These are phyloP conservation scores for Drosophila teissieri DNA, from an alignment of 1,140 invertebrate species.

Conservation along the genomic window DNA sequence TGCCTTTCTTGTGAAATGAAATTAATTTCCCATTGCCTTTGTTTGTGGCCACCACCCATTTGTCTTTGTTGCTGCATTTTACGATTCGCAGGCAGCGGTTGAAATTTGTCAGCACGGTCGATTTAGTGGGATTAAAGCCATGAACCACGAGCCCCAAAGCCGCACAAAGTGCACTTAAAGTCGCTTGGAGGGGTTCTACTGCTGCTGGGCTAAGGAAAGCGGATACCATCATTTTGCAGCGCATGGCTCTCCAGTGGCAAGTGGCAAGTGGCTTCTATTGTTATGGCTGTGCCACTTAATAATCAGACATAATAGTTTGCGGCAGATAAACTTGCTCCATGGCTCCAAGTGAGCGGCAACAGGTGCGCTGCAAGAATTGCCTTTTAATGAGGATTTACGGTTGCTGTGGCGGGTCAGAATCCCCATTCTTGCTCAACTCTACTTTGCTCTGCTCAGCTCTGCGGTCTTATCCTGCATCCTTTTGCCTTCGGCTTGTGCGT, in stretches of 20 bases:
- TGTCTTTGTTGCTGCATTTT: slow-evolving; percentile 66
- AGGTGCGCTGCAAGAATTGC: slow-evolving; percentile 56
- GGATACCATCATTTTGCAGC: slow-evolving; percentile 9
- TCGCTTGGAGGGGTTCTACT: slow-evolving; percentile 8
- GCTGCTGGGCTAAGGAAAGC: neutral
- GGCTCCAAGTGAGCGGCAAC: slow-evolving; percentile 37
- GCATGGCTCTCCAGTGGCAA: slow-evolving; percentile 33
- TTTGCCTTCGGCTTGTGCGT: slow-evolving; percentile 28
- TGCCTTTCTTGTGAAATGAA: slow-evolving; percentile 58
- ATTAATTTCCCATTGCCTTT: slow-evolving; percentile 74
- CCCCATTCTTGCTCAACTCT: neutral
- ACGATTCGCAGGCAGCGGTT: slow-evolving; percentile 51
- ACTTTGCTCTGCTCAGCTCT: neutral
- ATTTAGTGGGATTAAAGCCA: slow-evolving; percentile 50
- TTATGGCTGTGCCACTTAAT: slow-evolving; percentile 73
- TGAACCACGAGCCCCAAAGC: slow-evolving; percentile 23
- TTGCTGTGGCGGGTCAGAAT: slow-evolving; percentile 18
- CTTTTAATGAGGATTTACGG: slow-evolving; percentile 73
- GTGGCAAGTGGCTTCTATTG: slow-evolving; percentile 60
- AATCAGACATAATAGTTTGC: slow-evolving; percentile 76
- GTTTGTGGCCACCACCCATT: slow-evolving; percentile 67
- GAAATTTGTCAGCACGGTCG: slow-evolving; percentile 67
- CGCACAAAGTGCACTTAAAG: slow-evolving; percentile 63
- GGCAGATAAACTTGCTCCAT: slow-evolving; percentile 51
- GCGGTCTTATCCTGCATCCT: slow-evolving; percentile 13